Conservation (phyloP, 1,140 invertebrate species). For the Listronotus bonariensis region DNA sequence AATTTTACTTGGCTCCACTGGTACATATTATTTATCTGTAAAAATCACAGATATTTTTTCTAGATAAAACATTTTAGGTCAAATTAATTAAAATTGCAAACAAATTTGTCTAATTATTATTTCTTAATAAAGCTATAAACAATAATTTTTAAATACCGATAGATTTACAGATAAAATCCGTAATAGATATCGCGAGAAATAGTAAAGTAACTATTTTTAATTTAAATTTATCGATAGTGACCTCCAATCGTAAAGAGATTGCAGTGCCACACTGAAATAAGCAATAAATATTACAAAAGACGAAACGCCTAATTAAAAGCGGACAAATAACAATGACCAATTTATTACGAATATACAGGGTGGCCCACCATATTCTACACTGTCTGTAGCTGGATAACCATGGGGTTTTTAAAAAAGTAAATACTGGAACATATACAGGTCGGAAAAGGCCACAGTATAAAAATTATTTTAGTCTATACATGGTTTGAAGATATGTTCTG, state of each 20-base stretch:
- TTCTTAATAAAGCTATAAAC: slow-evolving; percentile 27
- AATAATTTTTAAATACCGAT: slow-evolving; percentile 15
- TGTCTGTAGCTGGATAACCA: no score
- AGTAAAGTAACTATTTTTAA: slow-evolving; percentile 16
- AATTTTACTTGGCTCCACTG: no score
- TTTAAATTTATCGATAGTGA: slow-evolving; percentile 19
- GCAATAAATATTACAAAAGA: slow-evolving; percentile 36
- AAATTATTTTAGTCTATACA: no score
- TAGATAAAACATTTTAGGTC: slow-evolving; percentile 6
- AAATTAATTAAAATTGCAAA: slow-evolving; percentile 20
- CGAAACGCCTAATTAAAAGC: slow-evolving; percentile 28
- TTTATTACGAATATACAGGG: slow-evolving; percentile 12
- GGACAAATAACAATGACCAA: slow-evolving; percentile 23
- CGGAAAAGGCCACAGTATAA: no score
- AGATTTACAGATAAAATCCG: slow-evolving; percentile 23
- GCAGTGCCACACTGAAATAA: slow-evolving; percentile 32
- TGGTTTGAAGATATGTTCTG: no score
- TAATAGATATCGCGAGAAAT: slow-evolving; percentile 18
- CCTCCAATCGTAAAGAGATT: slow-evolving; percentile 31
- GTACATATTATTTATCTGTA: no score
- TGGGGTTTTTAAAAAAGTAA: no score
- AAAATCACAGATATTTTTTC: no score
- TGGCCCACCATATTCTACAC: no score
- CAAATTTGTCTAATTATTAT: slow-evolving; percentile 28
- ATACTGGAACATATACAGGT: no score